These are phyloP conservation scores for Goniozus legneri DNA, from an alignment of 1,140 invertebrate species.

Conservation along the genomic window DNA sequence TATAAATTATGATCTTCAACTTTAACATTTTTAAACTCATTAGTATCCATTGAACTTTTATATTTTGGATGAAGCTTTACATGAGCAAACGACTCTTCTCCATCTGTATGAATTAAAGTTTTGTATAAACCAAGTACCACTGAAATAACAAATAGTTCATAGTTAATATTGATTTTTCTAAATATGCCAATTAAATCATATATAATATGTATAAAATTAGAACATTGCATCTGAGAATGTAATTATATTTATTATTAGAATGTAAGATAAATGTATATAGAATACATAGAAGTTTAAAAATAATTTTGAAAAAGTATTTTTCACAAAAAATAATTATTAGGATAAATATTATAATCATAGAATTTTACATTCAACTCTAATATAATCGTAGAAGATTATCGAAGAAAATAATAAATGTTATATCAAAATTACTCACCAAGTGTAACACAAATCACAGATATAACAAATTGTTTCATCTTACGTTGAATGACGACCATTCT, in stretches of 20 bases:
- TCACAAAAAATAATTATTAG: too few species aligned
- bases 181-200: background rate
- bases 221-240: background rate
- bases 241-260: conserved; percentile 5
- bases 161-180: too few species aligned
- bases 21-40: conserved; percentile 14
- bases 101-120: conserved; percentile 37
- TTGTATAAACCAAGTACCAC: conserved; percentile 51
- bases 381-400: too few species aligned
- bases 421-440: conserved; percentile 41
- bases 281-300: too few species aligned
- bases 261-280: too few species aligned
- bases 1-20: conserved; percentile 25
- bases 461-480: conserved; percentile 48
- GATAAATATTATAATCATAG: too few species aligned
- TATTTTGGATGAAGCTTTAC: conserved; percentile 7
- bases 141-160: conserved; percentile 17
- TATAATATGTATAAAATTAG: background rate
- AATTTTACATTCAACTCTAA: too few species aligned
- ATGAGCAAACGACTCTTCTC: conserved; percentile 23
- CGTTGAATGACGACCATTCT: conserved; percentile 41
- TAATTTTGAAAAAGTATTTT: too few species aligned
- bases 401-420: too few species aligned
- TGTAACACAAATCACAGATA: conserved; percentile 36
- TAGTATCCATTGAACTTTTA: conserved; percentile 8